A percentile compares a stretch with the other conserved stretches of the same genome.
phyloP scores from a whole-genome alignment of 2,113 vertebrate genomes.

The Stigmatopora argus region DNA sequence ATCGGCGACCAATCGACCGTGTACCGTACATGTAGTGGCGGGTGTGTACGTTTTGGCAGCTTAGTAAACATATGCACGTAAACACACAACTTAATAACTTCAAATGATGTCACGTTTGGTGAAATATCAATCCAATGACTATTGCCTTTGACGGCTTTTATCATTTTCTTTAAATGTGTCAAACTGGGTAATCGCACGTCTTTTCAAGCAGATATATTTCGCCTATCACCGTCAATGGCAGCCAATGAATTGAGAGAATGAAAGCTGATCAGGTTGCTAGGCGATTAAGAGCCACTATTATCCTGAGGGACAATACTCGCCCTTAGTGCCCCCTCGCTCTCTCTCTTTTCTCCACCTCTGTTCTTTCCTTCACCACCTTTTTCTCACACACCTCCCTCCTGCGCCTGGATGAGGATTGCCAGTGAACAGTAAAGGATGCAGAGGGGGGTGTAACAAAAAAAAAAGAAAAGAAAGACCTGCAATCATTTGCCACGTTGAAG shows the following conservation, averaged over 20 bases:
- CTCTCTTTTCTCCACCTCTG: conserved; percentile 35
- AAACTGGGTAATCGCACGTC: too few species aligned
- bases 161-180: too few species aligned
- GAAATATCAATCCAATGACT: too few species aligned
- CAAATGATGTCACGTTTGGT: too few species aligned
- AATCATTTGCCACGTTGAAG: conserved; percentile 60
- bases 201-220: too few species aligned
- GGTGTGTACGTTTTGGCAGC: too few species aligned
- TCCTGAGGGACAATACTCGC: conserved; percentile 64
- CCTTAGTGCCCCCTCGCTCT: conserved; percentile 47
- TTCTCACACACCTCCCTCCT: conserved; percentile 20
- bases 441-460: conserved; percentile 13
- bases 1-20: too few species aligned
- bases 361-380: conserved; percentile 12
- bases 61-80: too few species aligned
- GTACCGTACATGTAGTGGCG: too few species aligned
- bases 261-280: conserved; percentile 73
- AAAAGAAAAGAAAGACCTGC: conserved; percentile 40
- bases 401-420: conserved; percentile 39
- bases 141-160: too few species aligned
- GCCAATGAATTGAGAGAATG: conserved; percentile 53
- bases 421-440: conserved; percentile 23
- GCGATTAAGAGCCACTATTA: conserved; percentile 70
- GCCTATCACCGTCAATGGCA: too few species aligned
- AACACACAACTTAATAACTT: too few species aligned